phyloP scores from a whole-genome alignment of 1,140 invertebrate genomes.

The Carcinoscorpius rotundicauda region DNA sequence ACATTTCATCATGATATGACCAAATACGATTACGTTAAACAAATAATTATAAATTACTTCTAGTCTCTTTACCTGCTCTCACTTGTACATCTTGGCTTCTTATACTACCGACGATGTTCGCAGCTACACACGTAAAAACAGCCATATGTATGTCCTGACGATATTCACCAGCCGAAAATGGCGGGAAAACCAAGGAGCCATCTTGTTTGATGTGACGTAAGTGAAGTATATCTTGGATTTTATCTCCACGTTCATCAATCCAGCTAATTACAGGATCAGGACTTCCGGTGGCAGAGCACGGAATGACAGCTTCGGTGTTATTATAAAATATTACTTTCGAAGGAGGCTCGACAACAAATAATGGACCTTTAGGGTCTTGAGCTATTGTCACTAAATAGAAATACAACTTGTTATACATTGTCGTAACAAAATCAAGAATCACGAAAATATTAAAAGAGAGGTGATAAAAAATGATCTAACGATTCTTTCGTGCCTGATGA shows the following conservation, averaged over 20 bases:
- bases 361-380: slow-evolving; percentile 46
- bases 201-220: slow-evolving; percentile 48
- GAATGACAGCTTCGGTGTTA: slow-evolving; percentile 78
- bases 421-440: no score
- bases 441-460: no score
- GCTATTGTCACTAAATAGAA: no score
- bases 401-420: no score
- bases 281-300: slow-evolving; percentile 79
- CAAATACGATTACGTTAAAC: no score
- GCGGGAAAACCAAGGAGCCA: slow-evolving; percentile 32
- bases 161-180: slow-evolving; percentile 29
- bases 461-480: no score
- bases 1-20: no score
- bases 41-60: no score
- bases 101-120: slow-evolving; percentile 75
- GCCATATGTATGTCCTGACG: slow-evolving; percentile 43
- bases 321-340: slow-evolving; percentile 87
- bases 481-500: no score
- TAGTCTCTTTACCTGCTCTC: slow-evolving; percentile 64
- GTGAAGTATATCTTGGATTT: slow-evolving; percentile 44
- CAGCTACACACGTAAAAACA: slow-evolving; percentile 69
- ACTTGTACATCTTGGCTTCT: slow-evolving; percentile 86
- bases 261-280: slow-evolving; percentile 86
- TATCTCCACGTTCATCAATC: slow-evolving; percentile 40
- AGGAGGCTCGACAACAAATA: slow-evolving; percentile 81